Percentiles rank a stretch among this genome's conserved stretches.
Conservation (phyloP, 2,797 vertebrate species). For the Enteromius paludinosus region DNA sequence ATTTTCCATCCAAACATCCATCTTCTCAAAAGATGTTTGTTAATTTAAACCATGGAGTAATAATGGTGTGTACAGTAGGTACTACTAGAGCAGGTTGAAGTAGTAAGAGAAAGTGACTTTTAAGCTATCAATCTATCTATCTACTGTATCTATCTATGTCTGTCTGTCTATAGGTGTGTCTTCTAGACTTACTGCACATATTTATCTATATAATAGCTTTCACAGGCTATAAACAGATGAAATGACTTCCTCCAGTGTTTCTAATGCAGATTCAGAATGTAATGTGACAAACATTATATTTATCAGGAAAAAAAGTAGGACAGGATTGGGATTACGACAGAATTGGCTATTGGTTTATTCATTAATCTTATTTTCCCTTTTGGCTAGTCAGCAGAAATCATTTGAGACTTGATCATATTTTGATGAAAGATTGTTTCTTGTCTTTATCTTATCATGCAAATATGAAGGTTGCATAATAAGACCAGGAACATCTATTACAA, state of each 20-base stretch:
- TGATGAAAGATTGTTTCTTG: neutral
- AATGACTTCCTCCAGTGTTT: neutral
- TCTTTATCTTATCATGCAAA: neutral
- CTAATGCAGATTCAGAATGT: neutral
- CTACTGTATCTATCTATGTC: too few relatives aligned
- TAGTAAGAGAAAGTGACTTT: neutral
- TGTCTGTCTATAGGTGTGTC: neutral
- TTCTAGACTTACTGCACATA: neutral
- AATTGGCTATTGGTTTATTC: neutral
- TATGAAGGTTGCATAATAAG: neutral
- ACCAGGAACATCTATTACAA: neutral
- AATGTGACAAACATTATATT: neutral
- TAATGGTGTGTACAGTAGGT: neutral
- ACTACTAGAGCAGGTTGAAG: neutral
- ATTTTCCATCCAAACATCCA: neutral
- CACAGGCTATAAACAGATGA: neutral
- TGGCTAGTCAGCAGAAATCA: neutral
- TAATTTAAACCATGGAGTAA: neutral
- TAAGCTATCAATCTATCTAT: neutral
- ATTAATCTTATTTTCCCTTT: neutral
- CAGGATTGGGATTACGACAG: neutral
- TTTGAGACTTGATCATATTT: neutral
- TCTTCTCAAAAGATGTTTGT: neutral
- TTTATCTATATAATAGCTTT: neutral
- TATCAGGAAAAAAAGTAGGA: neutral